phyloP scores from a whole-genome alignment of 2,888 invertebrate genomes.

The Dinocampus coccinellae region DNA sequence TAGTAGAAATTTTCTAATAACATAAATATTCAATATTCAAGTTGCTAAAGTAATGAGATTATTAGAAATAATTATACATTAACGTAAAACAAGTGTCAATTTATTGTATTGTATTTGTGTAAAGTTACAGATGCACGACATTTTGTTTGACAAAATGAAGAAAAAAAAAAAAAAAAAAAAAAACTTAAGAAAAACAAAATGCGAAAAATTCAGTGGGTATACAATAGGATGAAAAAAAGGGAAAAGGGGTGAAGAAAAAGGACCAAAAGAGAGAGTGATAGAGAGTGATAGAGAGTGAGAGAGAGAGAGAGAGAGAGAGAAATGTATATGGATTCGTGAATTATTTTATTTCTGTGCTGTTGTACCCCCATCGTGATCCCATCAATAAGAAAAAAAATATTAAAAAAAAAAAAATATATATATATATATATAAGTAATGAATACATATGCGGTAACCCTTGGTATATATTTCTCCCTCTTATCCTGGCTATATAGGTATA shows the following conservation, averaged over 20 bases:
- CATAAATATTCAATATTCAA: too few relatives aligned
- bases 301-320: background rate
- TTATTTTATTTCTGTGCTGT: slow-evolving; percentile 54
- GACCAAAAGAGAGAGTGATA: background rate
- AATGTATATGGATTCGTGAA: background rate
- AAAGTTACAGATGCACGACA: background rate
- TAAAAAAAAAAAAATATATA: slow-evolving; percentile 15
- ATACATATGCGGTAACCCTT: slow-evolving; percentile 18
- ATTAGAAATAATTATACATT: too few relatives aligned
- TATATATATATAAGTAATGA: too few relatives aligned
- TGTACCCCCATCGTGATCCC: slow-evolving; percentile 48
- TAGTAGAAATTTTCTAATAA: too few relatives aligned
- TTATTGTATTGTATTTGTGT: too few relatives aligned
- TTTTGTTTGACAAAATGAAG: background rate
- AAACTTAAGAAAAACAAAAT: too few relatives aligned
- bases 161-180: background rate
- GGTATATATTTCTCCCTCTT: too few relatives aligned
- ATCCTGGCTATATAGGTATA: too few relatives aligned
- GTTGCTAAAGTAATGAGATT: too few relatives aligned
- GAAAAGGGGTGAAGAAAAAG: background rate
- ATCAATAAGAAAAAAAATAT: background rate
- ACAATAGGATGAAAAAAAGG: background rate
- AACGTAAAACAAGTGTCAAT: too few relatives aligned
- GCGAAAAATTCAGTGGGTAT: slow-evolving; percentile 48
- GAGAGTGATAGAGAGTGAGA: background rate